A percentile compares a stretch with the other conserved stretches of the same genome.
Evolutionary conservation across 2,888 invertebrate genomes (phyloP).

Genomic region (Amphipoea oculea): DNA sequence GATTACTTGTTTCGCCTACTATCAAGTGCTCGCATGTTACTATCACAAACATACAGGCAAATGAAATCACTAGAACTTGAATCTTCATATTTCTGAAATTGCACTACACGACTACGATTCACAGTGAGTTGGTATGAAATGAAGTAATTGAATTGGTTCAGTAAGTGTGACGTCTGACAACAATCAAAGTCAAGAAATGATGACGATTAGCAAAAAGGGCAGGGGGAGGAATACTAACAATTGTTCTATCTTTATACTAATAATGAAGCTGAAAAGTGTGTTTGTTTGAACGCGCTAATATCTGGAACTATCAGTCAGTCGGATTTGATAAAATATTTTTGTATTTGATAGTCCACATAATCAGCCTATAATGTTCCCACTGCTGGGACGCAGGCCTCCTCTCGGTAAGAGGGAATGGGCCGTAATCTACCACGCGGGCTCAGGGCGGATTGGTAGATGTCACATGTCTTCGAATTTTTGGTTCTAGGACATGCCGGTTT

Average conservation of each 20-base stretch:
- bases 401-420: no score
- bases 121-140: constrained; percentile 33
- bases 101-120: constrained; percentile 28
- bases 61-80: constrained; percentile 59
- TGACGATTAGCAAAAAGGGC: constrained; percentile 10
- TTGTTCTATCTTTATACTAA: constrained; percentile 1
- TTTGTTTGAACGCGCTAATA: neutral
- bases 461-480: no score
- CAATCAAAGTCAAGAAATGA: constrained; percentile 19
- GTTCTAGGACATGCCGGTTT: no score
- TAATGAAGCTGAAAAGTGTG: neutral
- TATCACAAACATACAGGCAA: constrained; percentile 55
- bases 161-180: constrained; percentile 14
- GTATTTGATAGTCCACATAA: neutral
- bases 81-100: constrained; percentile 65
- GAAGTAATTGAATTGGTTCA: constrained; percentile 26
- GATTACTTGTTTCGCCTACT: constrained; percentile 72
- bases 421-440: no score
- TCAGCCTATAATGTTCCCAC: no score
- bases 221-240: constrained; percentile 5
- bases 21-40: constrained; percentile 72
- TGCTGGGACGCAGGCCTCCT: no score
- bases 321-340: neutral
- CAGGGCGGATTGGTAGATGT: no score
- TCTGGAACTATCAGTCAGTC: neutral